Percentiles rank a stretch among this genome's conserved stretches.
Conservation (phyloP, 2,113 vertebrate genomes). For the Procavia capensis region DNA sequence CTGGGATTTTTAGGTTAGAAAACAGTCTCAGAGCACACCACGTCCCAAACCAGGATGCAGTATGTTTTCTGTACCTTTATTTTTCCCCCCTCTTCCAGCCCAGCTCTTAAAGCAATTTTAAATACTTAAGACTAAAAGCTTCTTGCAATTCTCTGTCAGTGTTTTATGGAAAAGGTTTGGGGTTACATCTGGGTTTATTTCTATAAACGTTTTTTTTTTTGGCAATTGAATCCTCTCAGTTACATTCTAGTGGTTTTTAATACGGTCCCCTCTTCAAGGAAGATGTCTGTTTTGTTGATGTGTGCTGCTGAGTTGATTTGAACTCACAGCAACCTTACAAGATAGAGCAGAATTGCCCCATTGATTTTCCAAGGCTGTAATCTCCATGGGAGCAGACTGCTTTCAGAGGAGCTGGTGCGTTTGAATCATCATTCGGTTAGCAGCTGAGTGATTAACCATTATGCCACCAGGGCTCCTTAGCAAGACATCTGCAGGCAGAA, state of each 20-base stretch:
- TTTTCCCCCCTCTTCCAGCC: background rate
- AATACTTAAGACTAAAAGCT: constrained; percentile 29
- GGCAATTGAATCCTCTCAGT: constrained; percentile 27
- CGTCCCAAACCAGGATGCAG: constrained; percentile 40
- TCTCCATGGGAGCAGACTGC: background rate
- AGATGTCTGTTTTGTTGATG: background rate
- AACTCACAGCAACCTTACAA: too few species aligned
- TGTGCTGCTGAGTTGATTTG: too few species aligned
- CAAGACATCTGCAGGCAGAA: constrained; percentile 39
- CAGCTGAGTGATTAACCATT: background rate
- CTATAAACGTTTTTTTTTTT: background rate
- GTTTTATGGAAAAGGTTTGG: constrained; percentile 14
- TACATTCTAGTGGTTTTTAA: constrained; percentile 17
- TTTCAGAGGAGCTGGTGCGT: background rate
- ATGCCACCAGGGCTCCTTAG: background rate
- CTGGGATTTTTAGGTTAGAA: constrained; percentile 61
- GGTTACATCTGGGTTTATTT: constrained; percentile 47
- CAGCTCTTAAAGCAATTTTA: constrained; percentile 42
- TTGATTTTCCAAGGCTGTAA: background rate
- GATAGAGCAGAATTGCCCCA: background rate
- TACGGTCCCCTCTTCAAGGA: background rate
- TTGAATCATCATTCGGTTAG: background rate
- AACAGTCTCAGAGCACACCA: constrained; percentile 50
- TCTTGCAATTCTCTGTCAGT: background rate
- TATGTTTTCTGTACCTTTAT: background rate